Conservation (phyloP, 2,797 vertebrate genomes). For the Diplodus sargus region DNA sequence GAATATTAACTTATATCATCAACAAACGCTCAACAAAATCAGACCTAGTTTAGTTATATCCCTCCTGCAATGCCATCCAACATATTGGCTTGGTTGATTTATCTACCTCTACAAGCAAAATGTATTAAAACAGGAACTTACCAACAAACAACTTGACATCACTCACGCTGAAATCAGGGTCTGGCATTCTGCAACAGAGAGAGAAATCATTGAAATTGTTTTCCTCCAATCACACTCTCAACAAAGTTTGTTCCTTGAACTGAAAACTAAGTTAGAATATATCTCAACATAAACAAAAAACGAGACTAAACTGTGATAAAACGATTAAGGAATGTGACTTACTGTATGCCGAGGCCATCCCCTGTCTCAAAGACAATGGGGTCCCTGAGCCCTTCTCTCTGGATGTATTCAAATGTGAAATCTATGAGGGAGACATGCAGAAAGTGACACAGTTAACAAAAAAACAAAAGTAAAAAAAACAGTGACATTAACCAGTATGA, state of each 20-base stretch:
- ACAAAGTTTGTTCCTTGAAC: background rate
- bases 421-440: slow-evolving; percentile 81
- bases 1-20: too few species aligned
- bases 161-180: slow-evolving; percentile 93
- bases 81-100: background rate
- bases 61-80: background rate
- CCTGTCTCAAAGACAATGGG: slow-evolving; percentile 94
- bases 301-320: background rate
- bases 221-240: background rate
- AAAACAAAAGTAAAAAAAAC: too few species aligned
- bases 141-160: slow-evolving; percentile 96
- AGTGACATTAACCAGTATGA: too few species aligned
- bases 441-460: background rate
- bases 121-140: slow-evolving; percentile 74
- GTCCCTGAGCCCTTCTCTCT: slow-evolving; percentile 93
- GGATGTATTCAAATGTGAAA: slow-evolving; percentile 97
- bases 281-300: background rate
- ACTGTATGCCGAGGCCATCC: slow-evolving; percentile 96
- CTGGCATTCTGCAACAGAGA: slow-evolving; percentile 90
- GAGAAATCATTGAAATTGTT: slow-evolving; percentile 4
- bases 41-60: too few species aligned
- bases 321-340: slow-evolving; percentile 67
- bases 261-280: background rate
- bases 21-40: too few species aligned
- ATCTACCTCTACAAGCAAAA: background rate